A percentile compares a stretch with the other conserved stretches of the same genome.
These are phyloP conservation scores for Lochmaea crataegi DNA, from an alignment of 2,888 invertebrate genomes.

Conservation along the genomic window DNA sequence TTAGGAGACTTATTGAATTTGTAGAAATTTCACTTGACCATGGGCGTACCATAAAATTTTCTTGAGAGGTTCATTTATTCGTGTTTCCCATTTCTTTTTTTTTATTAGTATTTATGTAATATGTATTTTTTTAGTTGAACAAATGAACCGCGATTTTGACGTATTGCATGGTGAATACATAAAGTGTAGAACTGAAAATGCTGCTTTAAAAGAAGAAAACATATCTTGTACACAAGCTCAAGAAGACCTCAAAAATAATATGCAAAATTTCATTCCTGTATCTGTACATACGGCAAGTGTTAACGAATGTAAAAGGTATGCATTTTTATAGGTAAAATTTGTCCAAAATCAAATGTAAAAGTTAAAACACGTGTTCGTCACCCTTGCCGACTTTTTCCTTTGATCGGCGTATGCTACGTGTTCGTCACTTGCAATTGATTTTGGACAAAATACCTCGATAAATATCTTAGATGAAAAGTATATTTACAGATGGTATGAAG, in stretches of 20 bases:
- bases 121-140: constrained; percentile 67
- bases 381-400: too few species aligned
- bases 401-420: too few species aligned
- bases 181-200: constrained; percentile 69
- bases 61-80: too few species aligned
- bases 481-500: constrained; percentile 74
- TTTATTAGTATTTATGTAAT: constrained; percentile 15
- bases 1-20: too few species aligned
- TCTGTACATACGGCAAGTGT: constrained; percentile 75
- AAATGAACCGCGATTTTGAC: constrained; percentile 74
- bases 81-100: background rate
- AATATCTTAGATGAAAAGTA: background rate
- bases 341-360: too few species aligned
- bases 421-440: too few species aligned
- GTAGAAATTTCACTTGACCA: too few species aligned
- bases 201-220: constrained; percentile 71
- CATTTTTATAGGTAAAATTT: constrained; percentile 18
- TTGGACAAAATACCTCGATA: too few species aligned
- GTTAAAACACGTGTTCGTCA: too few species aligned
- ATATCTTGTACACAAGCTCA: constrained; percentile 68
- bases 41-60: too few species aligned
- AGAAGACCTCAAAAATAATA: constrained; percentile 68
- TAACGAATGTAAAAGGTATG: constrained; percentile 78
- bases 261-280: constrained; percentile 71
- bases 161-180: constrained; percentile 74